phyloP scores from a whole-genome alignment of 2,888 invertebrate genomes.

The Himalopsyche anomala region DNA sequence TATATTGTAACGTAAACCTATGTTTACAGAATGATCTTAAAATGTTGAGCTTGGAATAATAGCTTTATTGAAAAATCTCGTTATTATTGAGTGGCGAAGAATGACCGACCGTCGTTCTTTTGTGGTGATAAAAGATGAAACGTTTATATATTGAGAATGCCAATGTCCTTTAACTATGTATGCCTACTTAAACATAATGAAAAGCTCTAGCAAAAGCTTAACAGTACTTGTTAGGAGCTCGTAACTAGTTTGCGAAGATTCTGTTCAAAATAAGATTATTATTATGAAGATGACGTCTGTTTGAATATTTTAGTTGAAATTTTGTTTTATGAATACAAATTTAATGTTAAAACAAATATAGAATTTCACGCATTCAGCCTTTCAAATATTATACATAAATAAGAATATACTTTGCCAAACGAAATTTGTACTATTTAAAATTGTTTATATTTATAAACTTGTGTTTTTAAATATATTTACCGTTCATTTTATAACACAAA shows the following conservation, averaged over 20 bases:
- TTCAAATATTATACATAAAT: not conserved
- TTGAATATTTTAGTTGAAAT: not conserved
- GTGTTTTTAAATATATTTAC: too few species aligned
- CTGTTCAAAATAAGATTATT: constrained; percentile 30
- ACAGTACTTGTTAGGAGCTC: not conserved
- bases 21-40: constrained; percentile 52
- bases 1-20: constrained; percentile 48
- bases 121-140: constrained; percentile 67
- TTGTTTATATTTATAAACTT: too few species aligned
- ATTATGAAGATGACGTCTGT: constrained; percentile 23
- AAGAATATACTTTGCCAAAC: too few species aligned
- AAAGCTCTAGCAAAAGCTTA: constrained; percentile 36
- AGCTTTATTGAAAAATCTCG: constrained; percentile 55
- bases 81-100: constrained; percentile 60
- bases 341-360: not conserved
- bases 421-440: too few species aligned
- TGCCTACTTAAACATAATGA: constrained; percentile 57
- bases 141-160: constrained; percentile 31
- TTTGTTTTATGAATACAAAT: constrained; percentile 1
- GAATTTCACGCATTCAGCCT: not conserved
- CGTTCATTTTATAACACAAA: too few species aligned
- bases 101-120: constrained; percentile 56
- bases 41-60: constrained; percentile 53
- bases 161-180: constrained; percentile 55
- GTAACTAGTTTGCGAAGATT: constrained; percentile 17